Conservation (phyloP, 1,140 invertebrate genomes). For the Pseudobourletiella spinata region DNA sequence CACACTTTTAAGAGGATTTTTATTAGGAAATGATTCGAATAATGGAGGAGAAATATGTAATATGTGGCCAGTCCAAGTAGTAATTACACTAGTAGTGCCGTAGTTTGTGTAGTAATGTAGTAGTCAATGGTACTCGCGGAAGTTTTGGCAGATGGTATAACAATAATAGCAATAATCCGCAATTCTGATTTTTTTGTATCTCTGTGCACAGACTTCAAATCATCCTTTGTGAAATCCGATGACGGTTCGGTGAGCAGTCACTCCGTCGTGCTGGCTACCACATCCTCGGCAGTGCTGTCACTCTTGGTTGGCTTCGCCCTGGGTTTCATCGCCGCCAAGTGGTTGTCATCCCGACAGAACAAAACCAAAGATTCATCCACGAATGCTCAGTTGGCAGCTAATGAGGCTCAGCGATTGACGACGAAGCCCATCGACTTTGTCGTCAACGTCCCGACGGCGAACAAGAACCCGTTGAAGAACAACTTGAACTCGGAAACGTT, state of each 20-base stretch:
- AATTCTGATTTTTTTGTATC: conserved; percentile 2
- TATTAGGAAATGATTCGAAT: too few relatives aligned
- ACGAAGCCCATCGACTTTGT: conserved; percentile 35
- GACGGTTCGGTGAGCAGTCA: conserved; percentile 24
- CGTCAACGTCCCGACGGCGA: conserved; percentile 24
- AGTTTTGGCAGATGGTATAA: too few relatives aligned
- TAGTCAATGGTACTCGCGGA: too few relatives aligned
- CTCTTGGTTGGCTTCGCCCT: conserved; percentile 30
- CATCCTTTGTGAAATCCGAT: conserved; percentile 26
- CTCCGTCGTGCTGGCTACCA: conserved; percentile 28
- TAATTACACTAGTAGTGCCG: too few relatives aligned
- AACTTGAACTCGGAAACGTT: conserved; percentile 31
- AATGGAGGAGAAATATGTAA: too few relatives aligned
- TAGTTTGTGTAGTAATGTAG: too few relatives aligned
- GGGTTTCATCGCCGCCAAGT: conserved; percentile 26
- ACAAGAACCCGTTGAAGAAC: conserved; percentile 28
- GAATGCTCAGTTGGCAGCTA: conserved; percentile 29
- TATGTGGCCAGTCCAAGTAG: too few relatives aligned
- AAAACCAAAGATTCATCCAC: conserved; percentile 27
- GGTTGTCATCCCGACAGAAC: conserved; percentile 17
- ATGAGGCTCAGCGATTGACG: conserved; percentile 33
- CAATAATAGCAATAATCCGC: not conserved
- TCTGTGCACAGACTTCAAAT: conserved; percentile 23
- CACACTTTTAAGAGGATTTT: too few relatives aligned
- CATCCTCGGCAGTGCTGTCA: conserved; percentile 25